These are phyloP conservation scores for Stegostoma tigrinum DNA, from an alignment of 2,113 vertebrate species.

Conservation along the genomic window DNA sequence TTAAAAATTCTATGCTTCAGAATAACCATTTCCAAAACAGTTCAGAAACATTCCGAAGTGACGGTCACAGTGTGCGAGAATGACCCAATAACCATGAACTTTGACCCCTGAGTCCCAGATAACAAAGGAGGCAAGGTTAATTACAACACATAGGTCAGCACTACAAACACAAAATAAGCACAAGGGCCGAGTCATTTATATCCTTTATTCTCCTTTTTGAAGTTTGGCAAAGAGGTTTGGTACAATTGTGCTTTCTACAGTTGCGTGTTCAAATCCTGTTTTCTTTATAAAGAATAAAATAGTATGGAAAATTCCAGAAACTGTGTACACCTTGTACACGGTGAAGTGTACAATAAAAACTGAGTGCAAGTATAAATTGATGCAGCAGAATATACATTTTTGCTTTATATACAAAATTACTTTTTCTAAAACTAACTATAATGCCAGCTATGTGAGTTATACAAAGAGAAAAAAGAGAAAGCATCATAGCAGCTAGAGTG, in stretches of 20 bases:
- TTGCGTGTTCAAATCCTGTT: slow-evolving; percentile 34
- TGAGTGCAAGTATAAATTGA: slow-evolving; percentile 34
- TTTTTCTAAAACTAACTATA: slow-evolving; percentile 33
- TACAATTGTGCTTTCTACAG: slow-evolving; percentile 38
- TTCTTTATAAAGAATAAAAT: slow-evolving; percentile 38
- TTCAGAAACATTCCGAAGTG: too few species aligned
- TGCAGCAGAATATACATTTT: slow-evolving; percentile 37
- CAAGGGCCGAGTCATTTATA: not conserved
- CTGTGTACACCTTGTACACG: slow-evolving; percentile 32
- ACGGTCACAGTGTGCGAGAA: not conserved
- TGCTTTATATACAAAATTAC: slow-evolving; percentile 35
- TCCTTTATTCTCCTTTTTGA: slow-evolving; percentile 35
- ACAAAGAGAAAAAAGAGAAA: not conserved
- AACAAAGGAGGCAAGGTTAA: not conserved
- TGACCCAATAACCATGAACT: not conserved
- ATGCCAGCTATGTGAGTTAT: slow-evolving; percentile 23
- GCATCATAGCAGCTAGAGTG: too few species aligned
- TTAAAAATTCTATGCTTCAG: not conserved
- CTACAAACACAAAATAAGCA: not conserved
- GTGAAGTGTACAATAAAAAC: slow-evolving; percentile 31
- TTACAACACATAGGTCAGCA: not conserved
- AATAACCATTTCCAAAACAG: not conserved
- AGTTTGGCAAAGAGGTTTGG: slow-evolving; percentile 37
- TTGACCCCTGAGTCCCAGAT: not conserved
- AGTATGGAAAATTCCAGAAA: slow-evolving; percentile 36